A percentile compares a stretch with the other conserved stretches of the same genome.
These are phyloP conservation scores for Antrozous pallidus DNA, from an alignment of 2,797 vertebrate species.

Conservation along the genomic window DNA sequence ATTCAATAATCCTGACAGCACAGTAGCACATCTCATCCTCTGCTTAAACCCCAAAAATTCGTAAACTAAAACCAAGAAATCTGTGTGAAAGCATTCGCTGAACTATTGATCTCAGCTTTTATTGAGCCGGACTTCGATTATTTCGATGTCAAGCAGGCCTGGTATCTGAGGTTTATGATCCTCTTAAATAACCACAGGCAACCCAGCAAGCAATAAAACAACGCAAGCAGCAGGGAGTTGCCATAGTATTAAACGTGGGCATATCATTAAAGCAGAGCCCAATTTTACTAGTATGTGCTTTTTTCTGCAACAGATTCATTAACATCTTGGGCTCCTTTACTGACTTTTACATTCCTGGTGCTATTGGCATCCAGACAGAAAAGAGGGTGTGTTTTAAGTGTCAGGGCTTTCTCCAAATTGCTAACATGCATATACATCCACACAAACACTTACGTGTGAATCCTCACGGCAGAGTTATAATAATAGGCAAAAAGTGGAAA, in stretches of 20 bases:
- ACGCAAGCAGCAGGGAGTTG: not conserved
- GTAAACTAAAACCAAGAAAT: slow-evolving; percentile 33
- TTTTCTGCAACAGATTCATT: slow-evolving; percentile 26
- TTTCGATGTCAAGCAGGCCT: slow-evolving; percentile 60
- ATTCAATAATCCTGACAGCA: not conserved
- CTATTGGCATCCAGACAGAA: slow-evolving; percentile 19
- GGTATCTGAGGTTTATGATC: slow-evolving; percentile 62
- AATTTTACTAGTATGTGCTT: not conserved
- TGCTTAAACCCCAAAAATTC: slow-evolving; percentile 4
- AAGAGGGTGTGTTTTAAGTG: slow-evolving; percentile 8
- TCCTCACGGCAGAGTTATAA: not conserved
- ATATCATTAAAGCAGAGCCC: slow-evolving; percentile 45
- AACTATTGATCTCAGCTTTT: slow-evolving; percentile 63
- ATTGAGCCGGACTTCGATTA: slow-evolving; percentile 65
- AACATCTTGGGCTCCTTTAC: slow-evolving; percentile 54
- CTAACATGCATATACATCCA: not conserved
- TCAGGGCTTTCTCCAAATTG: not conserved
- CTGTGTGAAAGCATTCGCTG: not conserved
- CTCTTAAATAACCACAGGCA: slow-evolving; percentile 64
- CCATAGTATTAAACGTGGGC: slow-evolving; percentile 22
- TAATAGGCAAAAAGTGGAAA: not conserved
- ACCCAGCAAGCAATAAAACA: slow-evolving; percentile 52
- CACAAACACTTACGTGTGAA: not conserved
- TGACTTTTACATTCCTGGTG: slow-evolving; percentile 45
- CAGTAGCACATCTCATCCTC: not conserved